A percentile compares a stretch with the other conserved stretches of the same genome.
These are phyloP conservation scores for Sycophaga agraensis DNA, from an alignment of 1,140 invertebrate genomes.

Conservation along the genomic window DNA sequence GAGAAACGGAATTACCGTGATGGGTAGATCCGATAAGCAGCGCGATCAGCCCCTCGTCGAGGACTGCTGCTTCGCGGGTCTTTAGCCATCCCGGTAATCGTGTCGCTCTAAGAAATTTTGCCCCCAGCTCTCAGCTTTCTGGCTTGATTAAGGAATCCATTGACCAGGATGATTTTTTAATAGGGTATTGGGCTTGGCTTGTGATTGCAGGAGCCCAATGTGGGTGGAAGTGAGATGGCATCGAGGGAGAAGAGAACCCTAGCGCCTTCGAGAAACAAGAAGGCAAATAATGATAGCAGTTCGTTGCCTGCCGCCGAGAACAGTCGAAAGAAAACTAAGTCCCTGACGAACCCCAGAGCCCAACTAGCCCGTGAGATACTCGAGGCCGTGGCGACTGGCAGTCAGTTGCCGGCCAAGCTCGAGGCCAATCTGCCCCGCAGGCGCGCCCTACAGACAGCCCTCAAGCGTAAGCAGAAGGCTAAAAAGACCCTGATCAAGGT, in stretches of 20 bases:
- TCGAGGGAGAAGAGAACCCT: slow-evolving; percentile 59
- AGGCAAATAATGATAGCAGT: slow-evolving; percentile 51
- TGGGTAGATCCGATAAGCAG: too few species aligned
- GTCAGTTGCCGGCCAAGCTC: slow-evolving; percentile 48
- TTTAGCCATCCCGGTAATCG: too few species aligned
- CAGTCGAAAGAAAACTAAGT: neutral
- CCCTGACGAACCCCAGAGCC: slow-evolving; percentile 35
- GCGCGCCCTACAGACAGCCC: slow-evolving; percentile 43
- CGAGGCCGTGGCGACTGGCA: slow-evolving; percentile 44
- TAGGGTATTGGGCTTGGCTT: too few species aligned
- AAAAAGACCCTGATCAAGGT: slow-evolving; percentile 49
- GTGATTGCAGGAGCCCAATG: slow-evolving; percentile 55
- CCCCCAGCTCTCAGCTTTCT: too few species aligned
- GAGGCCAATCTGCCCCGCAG: slow-evolving; percentile 52
- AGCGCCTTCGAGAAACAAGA: slow-evolving; percentile 56
- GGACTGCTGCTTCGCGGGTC: too few species aligned
- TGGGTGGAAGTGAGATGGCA: slow-evolving; percentile 61
- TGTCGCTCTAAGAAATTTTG: too few species aligned
- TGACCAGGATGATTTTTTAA: too few species aligned
- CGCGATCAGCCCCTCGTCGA: too few species aligned
- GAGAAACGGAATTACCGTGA: too few species aligned
- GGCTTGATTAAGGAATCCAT: too few species aligned
- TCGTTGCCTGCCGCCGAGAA: neutral
- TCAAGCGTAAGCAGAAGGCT: slow-evolving; percentile 48
- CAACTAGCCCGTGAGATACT: slow-evolving; percentile 46